Evolutionary conservation across 1,140 invertebrate species (phyloP).

Genomic region (Pentalonia nigronervosa): DNA sequence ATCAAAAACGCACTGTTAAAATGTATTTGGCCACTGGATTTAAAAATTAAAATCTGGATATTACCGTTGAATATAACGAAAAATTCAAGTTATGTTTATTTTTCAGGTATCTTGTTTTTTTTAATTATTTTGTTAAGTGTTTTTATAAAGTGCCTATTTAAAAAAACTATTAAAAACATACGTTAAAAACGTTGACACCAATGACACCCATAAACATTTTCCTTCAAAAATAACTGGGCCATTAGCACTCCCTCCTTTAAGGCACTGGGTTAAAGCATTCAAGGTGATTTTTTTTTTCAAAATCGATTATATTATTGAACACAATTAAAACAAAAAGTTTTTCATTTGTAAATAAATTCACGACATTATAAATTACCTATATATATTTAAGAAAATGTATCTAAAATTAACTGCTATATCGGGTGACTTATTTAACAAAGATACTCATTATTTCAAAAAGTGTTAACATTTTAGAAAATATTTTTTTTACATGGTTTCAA

Average conservation of each 20-base stretch:
- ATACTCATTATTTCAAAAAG: too few species aligned
- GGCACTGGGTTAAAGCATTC: too few species aligned
- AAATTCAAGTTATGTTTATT: not conserved
- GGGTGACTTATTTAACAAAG: too few species aligned
- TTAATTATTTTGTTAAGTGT: not conserved
- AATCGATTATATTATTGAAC: not conserved
- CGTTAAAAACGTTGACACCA: not conserved
- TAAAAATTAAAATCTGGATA: not conserved
- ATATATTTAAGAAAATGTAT: too few species aligned
- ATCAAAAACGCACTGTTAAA: not conserved
- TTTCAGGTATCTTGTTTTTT: not conserved
- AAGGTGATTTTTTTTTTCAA: not conserved
- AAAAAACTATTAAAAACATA: not conserved
- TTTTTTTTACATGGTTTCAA: too few species aligned
- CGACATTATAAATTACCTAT: too few species aligned
- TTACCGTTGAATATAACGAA: not conserved
- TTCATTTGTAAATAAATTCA: not conserved
- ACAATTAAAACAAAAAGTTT: not conserved
- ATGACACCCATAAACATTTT: not conserved
- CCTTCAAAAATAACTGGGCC: rapidly evolving
- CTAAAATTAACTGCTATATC: too few species aligned
- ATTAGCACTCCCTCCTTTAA: rapidly evolving
- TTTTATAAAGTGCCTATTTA: not conserved
- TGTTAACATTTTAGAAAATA: too few species aligned
- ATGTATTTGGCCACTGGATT: not conserved